Evolutionary conservation across 2,797 vertebrate genomes (phyloP), one percentile per base, ranked within the genome.

Genomic region (Pogonophryne albipinna): DNA sequence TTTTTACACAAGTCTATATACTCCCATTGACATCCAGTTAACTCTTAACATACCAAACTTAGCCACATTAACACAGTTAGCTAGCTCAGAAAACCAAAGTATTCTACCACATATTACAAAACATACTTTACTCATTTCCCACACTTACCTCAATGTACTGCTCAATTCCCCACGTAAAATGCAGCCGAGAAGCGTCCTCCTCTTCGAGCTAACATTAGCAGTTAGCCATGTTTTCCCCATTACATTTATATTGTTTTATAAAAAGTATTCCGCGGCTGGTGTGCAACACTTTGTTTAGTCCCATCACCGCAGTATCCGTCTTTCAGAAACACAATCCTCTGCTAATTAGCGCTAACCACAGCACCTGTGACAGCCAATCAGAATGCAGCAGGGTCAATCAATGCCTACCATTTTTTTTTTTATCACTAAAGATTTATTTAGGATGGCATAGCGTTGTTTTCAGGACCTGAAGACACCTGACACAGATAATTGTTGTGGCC

Each of bases 211-310:
- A 38, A 38, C 34, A 16, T 17, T 11, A 58, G 56, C 17, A n/a
- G 55, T 0, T 38, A 38, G 38, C 0, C 17, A 0, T 58, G 10
- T 42, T 15, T 41, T 19, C 5, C 10, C 12, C 4, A 11, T 19
- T 55, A 34, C 41, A 58, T 41, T 17, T 1, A 2, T 12, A 14
- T 42, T 59, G 41, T 41, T 45, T 45, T 6, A 45, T 16, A 3
- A 27, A 17, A 27, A 1, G 19, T 17, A 46, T 27, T 10, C 15
- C 59, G 20, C 20, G 15, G 15, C 42, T 27, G 10, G 44, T 62
- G 9, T 2, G 9, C 3, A 23, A 14, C 20, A 15, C 1, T 1
- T 13, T 44, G 38, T 10, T 16, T 20, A 56, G 31, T 20, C 19
- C 13, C 56, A 0, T 10, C 10, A 53, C 51, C 4, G 4, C 3